Percentiles rank a stretch among this genome's conserved stretches.
These are phyloP conservation scores for Eospalax fontanierii DNA, from an alignment of 2,797 vertebrate genomes.

Conservation along the genomic window DNA sequence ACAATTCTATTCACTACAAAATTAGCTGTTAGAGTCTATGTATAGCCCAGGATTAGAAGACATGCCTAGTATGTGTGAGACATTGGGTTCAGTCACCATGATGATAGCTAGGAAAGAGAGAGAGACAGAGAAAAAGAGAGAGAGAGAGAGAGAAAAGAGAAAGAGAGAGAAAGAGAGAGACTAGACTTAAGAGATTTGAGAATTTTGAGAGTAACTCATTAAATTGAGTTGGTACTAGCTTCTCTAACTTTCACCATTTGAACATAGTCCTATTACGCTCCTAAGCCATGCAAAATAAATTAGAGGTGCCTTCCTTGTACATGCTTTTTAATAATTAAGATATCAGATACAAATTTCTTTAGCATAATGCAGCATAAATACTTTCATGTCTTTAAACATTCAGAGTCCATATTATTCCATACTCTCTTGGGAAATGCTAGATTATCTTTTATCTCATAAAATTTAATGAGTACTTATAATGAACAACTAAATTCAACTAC, in stretches of 20 bases:
- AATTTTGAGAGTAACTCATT: neutral
- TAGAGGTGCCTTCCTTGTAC: neutral
- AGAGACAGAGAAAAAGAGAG: neutral
- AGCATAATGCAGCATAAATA: neutral
- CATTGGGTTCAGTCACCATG: too few species aligned
- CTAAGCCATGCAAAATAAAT: neutral
- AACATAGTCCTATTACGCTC: neutral
- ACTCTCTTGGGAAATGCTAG: neutral
- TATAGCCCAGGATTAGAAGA: neutral
- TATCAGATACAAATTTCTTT: neutral
- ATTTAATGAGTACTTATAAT: neutral
- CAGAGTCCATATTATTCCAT: neutral
- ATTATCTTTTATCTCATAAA: neutral
- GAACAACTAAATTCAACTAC: neutral
- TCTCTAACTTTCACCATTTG: neutral
- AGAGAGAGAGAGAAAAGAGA: neutral
- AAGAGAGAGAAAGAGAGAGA: neutral
- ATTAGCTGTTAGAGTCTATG: neutral
- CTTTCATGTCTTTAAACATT: neutral
- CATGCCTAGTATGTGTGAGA: neutral
- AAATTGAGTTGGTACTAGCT: neutral
- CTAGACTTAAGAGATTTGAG: accelerated
- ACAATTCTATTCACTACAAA: neutral
- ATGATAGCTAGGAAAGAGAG: too few species aligned
- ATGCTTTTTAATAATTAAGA: neutral